Percentiles rank a stretch among this genome's conserved stretches.
Evolutionary conservation across 2,888 invertebrate genomes (phyloP).

Genomic region (Arrhopalites spinosus): DNA sequence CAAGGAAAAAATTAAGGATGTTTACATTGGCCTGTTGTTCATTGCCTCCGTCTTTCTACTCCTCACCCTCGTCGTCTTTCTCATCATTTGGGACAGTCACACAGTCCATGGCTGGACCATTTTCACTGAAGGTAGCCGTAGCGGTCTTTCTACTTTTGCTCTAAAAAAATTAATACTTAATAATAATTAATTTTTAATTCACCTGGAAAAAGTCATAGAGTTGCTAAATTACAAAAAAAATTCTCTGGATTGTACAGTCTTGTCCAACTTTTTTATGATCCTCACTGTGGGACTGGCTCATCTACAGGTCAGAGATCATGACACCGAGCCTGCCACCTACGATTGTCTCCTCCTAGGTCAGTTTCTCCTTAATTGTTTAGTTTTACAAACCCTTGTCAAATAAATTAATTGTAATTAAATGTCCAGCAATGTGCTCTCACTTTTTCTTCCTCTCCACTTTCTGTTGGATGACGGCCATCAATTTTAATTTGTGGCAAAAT

Average conservation of each 20-base stretch:
- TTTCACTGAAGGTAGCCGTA: conserved; percentile 16
- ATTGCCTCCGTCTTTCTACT: background rate
- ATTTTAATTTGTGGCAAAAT: conserved; percentile 23
- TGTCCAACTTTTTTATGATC: conserved; percentile 25
- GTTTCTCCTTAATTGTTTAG: no score
- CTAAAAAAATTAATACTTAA: no score
- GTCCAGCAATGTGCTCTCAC: conserved; percentile 4
- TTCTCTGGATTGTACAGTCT: no score
- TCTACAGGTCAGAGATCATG: conserved; percentile 3
- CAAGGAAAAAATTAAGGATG: conserved; percentile 37
- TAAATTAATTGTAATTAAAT: no score
- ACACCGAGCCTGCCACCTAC: background rate
- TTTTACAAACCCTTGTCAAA: no score
- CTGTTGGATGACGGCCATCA: conserved; percentile 28
- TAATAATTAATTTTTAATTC: no score
- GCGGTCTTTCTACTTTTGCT: no score
- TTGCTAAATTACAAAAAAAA: no score
- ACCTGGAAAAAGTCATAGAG: no score
- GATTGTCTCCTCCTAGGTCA: no score
- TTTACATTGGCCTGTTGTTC: conserved; percentile 18
- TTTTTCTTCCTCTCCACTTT: conserved; percentile 31
- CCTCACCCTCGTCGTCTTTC: background rate
- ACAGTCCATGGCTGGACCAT: conserved; percentile 8
- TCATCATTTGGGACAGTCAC: conserved; percentile 16
- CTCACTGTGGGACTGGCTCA: conserved; percentile 6